These are phyloP conservation scores for Marisa cornuarietis DNA, from an alignment of 1,140 invertebrate genomes.

Conservation along the genomic window DNA sequence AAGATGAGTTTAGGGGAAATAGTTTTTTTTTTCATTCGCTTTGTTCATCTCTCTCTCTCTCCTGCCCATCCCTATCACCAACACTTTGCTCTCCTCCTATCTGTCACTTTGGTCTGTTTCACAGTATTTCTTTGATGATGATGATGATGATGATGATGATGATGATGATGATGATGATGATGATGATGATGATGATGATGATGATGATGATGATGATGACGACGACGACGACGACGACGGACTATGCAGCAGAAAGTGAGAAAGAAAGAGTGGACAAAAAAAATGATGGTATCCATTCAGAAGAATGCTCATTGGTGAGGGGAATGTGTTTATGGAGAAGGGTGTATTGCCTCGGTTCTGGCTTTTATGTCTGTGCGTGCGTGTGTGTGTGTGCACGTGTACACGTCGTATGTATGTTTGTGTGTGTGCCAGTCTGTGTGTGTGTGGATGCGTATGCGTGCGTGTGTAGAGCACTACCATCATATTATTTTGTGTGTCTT, in stretches of 20 bases:
- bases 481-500: background rate
- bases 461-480: background rate
- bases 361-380: background rate
- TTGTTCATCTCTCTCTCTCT: conserved; percentile 11
- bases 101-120: background rate
- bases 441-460: background rate
- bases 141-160: no score
- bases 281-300: no score
- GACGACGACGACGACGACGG: no score
- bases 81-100: background rate
- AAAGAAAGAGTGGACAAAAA: no score
- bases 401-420: conserved; percentile 2
- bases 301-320: no score
- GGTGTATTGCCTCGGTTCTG: no score
- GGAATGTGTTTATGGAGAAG: background rate
- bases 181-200: no score
- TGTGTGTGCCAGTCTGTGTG: background rate
- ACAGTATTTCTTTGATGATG: no score
- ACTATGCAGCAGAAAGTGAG: no score
- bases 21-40: background rate
- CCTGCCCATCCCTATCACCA: background rate
- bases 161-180: no score
- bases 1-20: background rate
- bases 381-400: conserved; percentile 5
- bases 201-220: no score